Evolutionary conservation across 2,888 invertebrate genomes (phyloP), one percentile per base, ranked within the genome.

Genomic region (Spisula subtruncata): DNA sequence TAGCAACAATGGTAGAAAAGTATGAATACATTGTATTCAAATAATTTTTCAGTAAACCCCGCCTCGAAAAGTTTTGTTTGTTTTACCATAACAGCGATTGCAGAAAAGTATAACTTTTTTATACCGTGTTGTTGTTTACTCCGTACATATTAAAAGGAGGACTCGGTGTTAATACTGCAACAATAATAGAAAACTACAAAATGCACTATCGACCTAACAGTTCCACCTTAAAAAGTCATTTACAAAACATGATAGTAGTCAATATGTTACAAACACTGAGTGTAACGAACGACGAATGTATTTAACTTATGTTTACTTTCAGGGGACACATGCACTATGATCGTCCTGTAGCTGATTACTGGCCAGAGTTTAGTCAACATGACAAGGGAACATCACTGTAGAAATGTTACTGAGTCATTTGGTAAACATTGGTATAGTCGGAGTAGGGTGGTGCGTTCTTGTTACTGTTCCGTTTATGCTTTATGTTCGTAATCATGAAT

Each of bases 281-380:
- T 20, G 20, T n/a, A 60, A 0, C n/a, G 4, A 5, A 5, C 12
- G 20, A 60, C n/a, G 20, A 25, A 25, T 60, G 12, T n/a, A 25
- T n/a, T 60, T 25, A 56, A 41, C 41, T 41, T 5, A 5, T 8
- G 4, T 41, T 41, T 41, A 5, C 41, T 10, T 60, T 56, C 90
- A 96, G 96, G 46, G 96, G 96, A 29, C 89, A 92, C 20, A 54
- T 97, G 16, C 90, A 95, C 46, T 97, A 96, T 91, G 95, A 96
- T 20, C 95, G 96, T 66, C 94, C 94, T 41, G 96, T 97, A 35
- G 88, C 93, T 20, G 90, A 96, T 32, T 96, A 96, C 90, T 97
- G 97, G 97, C 97, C 97, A 25, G 97, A 97, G 86, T 97, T 97
- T 93, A 96, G 93, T 5, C 93, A 95, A 60, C 96, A 97, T 82